Conservation (phyloP, 2,113 vertebrate species). For the Cavia aperea region DNA sequence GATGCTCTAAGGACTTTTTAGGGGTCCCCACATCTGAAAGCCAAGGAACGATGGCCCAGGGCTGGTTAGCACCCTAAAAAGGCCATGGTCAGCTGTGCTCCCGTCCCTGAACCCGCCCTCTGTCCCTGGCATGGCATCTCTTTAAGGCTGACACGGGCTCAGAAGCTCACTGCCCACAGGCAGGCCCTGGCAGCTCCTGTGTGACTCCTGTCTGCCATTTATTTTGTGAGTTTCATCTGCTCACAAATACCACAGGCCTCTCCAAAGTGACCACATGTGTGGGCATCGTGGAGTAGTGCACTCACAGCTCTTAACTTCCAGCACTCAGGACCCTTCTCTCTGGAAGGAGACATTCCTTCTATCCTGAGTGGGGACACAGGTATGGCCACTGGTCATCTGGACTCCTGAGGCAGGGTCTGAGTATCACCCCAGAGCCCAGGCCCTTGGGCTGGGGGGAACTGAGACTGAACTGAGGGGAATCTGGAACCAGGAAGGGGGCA, state of each 20-base stretch:
- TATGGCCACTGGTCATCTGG: background rate
- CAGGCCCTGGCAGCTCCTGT: background rate
- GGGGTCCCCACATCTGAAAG: background rate
- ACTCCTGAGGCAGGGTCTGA: background rate
- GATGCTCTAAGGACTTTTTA: background rate
- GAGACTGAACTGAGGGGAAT: background rate
- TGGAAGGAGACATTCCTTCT: background rate
- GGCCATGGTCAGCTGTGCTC: background rate
- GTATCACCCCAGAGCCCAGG: background rate
- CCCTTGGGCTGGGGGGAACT: background rate
- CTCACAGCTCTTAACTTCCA: background rate
- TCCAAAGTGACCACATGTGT: rapidly evolving
- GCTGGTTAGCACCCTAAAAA: background rate
- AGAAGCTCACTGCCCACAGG: background rate
- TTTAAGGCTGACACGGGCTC: background rate
- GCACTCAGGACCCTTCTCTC: too few species aligned
- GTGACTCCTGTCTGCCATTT: background rate
- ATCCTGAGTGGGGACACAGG: background rate
- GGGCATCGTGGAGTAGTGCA: background rate
- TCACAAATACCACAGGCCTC: background rate
- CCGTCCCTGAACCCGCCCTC: background rate
- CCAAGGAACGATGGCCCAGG: background rate
- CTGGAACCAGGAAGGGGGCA: background rate
- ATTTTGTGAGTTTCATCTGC: background rate
- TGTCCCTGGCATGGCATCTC: too few species aligned